Conservation (phyloP, 2,113 vertebrate species). For the Lepisosteus osseus region DNA sequence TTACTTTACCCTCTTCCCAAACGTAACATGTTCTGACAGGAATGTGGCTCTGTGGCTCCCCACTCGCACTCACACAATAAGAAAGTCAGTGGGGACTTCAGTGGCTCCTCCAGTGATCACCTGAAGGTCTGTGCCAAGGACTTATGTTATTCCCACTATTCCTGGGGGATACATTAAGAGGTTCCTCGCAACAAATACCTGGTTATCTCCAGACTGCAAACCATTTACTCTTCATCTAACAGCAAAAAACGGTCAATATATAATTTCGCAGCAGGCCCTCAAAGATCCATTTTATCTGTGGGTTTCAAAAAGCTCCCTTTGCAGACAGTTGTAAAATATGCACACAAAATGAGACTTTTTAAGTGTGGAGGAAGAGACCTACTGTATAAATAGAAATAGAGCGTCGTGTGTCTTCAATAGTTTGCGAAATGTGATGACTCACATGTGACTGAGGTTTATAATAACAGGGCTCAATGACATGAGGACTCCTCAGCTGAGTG, state of each 20-base stretch:
- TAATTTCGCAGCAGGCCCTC: neutral
- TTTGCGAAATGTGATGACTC: neutral
- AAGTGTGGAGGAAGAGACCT: constrained; percentile 2
- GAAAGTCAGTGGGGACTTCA: constrained; percentile 1
- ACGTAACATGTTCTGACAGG: neutral
- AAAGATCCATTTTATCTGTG: constrained; percentile 6
- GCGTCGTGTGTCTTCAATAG: neutral
- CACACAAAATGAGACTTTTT: constrained; percentile 10
- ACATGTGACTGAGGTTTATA: neutral
- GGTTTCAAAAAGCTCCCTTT: constrained; percentile 16
- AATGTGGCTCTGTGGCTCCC: neutral
- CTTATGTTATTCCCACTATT: neutral
- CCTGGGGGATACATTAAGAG: neutral
- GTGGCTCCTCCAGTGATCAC: neutral
- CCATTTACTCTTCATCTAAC: constrained; percentile 1
- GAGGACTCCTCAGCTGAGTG: too few relatives aligned
- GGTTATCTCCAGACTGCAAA: neutral
- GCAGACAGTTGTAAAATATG: constrained; percentile 9
- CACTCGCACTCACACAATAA: neutral
- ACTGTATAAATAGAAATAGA: neutral
- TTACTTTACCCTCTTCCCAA: neutral
- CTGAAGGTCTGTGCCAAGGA: neutral
- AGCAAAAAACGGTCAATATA: neutral
- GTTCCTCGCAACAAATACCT: neutral
- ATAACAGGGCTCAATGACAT: too few relatives aligned